These are phyloP conservation scores for Mycteria americana DNA, from an alignment of 2,797 vertebrate species.

Conservation along the genomic window DNA sequence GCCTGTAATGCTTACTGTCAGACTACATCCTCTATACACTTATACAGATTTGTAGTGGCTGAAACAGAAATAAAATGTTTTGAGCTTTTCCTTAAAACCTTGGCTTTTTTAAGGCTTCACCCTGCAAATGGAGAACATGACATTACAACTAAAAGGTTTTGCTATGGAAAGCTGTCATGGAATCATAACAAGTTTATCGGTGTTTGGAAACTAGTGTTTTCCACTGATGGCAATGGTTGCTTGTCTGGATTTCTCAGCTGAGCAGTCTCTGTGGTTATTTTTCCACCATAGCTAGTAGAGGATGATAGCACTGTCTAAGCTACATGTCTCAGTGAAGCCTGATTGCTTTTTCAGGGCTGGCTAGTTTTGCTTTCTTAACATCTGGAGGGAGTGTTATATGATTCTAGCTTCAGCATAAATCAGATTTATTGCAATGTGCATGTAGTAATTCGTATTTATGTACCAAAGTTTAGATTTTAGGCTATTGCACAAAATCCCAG, in stretches of 20 bases:
- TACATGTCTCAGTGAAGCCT: not conserved
- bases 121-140: not conserved
- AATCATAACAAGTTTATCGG: not conserved
- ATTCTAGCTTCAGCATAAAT: not conserved
- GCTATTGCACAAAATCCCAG: constrained; percentile 2
- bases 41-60: not conserved
- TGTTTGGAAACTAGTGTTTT: constrained; percentile 10
- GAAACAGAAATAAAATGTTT: not conserved
- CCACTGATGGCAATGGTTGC: not conserved
- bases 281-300: not conserved
- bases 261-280: not conserved
- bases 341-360: constrained; percentile 39
- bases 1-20: constrained; percentile 3
- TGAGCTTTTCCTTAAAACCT: not conserved
- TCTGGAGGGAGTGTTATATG: constrained; percentile 21
- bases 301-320: not conserved
- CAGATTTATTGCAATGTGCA: not conserved
- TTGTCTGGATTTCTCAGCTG: constrained; percentile 14
- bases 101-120: not conserved
- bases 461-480: not conserved
- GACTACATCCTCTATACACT: not conserved
- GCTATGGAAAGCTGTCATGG: constrained; percentile 4
- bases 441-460: not conserved
- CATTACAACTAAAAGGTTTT: not conserved
- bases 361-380: constrained; percentile 26